phyloP scores from a whole-genome alignment of 2,113 vertebrate species.

The Tragelaphus scriptus region DNA sequence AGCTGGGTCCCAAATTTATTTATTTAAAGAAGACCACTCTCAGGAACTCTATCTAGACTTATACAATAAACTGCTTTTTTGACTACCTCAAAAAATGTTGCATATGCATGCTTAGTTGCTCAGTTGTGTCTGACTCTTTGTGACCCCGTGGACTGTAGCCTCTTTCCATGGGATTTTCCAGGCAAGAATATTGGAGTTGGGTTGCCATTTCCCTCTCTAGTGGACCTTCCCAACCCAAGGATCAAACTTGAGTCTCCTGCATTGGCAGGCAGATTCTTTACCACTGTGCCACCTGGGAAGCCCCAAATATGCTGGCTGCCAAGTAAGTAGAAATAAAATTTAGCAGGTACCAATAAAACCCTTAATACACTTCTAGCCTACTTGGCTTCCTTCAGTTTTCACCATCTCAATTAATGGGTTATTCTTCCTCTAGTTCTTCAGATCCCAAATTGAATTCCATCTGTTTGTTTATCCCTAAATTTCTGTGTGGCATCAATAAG shows the following conservation, averaged over 20 bases:
- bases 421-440: not conserved
- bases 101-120: not conserved
- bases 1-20: not conserved
- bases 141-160: not conserved
- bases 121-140: not conserved
- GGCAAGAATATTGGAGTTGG: not conserved
- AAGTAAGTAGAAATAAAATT: not conserved
- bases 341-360: not conserved
- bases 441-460: not conserved
- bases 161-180: not conserved
- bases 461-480: not conserved
- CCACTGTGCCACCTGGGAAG: not conserved
- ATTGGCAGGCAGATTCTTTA: not conserved
- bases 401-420: not conserved
- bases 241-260: not conserved
- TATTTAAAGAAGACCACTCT: not conserved
- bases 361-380: not conserved
- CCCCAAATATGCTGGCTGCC: not conserved
- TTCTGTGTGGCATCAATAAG: not conserved
- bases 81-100: not conserved
- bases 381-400: not conserved
- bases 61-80: not conserved
- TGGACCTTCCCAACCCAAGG: not conserved
- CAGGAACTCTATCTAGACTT: not conserved
- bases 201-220: not conserved